Evolutionary conservation across 2,797 vertebrate genomes (phyloP), one percentile per base, ranked within the genome.

Genomic region (Heteromormyrus szaboi): DNA sequence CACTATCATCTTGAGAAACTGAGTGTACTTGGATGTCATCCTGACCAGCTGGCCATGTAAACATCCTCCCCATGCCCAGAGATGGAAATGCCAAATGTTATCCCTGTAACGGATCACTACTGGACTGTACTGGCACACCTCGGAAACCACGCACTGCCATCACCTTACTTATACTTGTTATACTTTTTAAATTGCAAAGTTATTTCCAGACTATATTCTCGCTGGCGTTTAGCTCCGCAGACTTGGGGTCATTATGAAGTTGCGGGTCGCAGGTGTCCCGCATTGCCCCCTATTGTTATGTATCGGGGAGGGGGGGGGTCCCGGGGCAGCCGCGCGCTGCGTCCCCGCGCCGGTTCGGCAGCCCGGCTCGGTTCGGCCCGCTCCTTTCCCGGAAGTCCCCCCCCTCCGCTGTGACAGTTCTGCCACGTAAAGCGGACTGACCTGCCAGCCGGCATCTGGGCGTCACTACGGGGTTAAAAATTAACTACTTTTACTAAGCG

Each of bases 341-440:
- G 68, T 41, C 12, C 72, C 33, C 72, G 33, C 2, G 62, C 17
- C 17, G 72, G 37, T 44, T 79, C 72, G 37, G 37, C 72, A 19
- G 37, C 6, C 41, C 37, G 72, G 37, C 2, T n/a, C 72, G 72
- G 72, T n/a, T 41, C 72, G 6, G 72, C 37, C 41, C 72, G 65
- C 11, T 72, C 65, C 22, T 1, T 33, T 14, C 65, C 65, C 72
- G 41, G 85, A 87, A 89, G 85, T 81, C 53, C 19, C 14, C 41
- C 51, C 62, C 86, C 79, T 48, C 88, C 44, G 56, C 87, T 46
- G 89, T 89, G 85, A 83, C 90, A 89, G 89, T 79, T 29, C 91
- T 96, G 95, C 96, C 95, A 96, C 95, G 96, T 96, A 94, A 93
- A 89, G 85, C 72, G 37, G 72, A 44, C 72, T 19, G 72, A 79